Percentiles rank a stretch among this genome's conserved stretches.
phyloP scores from a whole-genome alignment of 2,797 vertebrate genomes.

The Hyperoplus lanceolatus region DNA sequence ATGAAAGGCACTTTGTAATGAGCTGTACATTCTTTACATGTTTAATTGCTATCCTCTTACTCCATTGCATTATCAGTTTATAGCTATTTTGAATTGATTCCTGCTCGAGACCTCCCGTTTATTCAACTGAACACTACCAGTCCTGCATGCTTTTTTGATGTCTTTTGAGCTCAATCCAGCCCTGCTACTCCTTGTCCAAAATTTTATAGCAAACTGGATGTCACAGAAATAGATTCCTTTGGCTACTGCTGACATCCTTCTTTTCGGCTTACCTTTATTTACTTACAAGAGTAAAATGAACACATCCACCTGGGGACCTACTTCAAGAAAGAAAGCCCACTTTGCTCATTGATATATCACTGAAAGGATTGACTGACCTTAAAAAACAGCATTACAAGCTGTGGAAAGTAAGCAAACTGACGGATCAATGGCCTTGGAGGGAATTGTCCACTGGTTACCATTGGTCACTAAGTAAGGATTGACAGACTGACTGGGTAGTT shows the following conservation, averaged over 20 bases:
- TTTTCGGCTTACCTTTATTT: conserved; percentile 22
- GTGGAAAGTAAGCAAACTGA: conserved; percentile 37
- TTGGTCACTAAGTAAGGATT: conserved; percentile 25
- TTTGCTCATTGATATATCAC: conserved; percentile 26
- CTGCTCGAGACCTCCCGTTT: conserved; percentile 34
- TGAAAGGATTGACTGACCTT: conserved; percentile 27
- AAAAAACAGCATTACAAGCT: conserved; percentile 23
- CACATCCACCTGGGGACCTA: conserved; percentile 15
- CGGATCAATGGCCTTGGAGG: conserved; percentile 42
- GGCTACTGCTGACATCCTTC: conserved; percentile 26
- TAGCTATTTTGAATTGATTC: conserved; percentile 32
- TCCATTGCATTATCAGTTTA: conserved; percentile 26
- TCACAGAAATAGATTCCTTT: conserved; percentile 32
- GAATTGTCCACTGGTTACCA: conserved; percentile 33
- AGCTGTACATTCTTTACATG: conserved; percentile 24
- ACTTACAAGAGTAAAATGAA: conserved; percentile 22
- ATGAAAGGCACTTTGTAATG: conserved; percentile 15
- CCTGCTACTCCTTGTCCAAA: conserved; percentile 34
- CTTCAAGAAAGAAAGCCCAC: conserved; percentile 27
- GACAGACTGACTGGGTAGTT: conserved; percentile 31
- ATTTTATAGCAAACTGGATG: conserved; percentile 16
- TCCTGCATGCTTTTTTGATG: conserved; percentile 65
- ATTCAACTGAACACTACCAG: conserved; percentile 36
- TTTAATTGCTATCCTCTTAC: conserved; percentile 23
- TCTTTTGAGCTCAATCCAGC: conserved; percentile 29